Conservation (phyloP, 2,113 vertebrate species). For the Urocynchramus pylzowi region DNA sequence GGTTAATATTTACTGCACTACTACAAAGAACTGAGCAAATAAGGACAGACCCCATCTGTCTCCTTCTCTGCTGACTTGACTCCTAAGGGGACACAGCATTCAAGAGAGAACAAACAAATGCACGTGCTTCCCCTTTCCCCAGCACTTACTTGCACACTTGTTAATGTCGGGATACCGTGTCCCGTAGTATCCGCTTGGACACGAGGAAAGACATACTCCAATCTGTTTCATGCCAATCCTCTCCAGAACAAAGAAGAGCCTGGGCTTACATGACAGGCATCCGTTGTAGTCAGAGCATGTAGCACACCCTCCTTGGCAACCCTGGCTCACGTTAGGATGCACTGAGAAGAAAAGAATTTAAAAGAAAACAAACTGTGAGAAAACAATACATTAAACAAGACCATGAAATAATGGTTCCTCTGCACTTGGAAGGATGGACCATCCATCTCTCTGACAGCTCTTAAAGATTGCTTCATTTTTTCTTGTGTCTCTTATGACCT, state of each 20-base stretch:
- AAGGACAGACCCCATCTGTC: accelerated
- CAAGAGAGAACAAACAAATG: neutral
- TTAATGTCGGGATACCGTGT: conserved; percentile 94
- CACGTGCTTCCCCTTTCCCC: neutral
- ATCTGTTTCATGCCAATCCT: conserved; percentile 97
- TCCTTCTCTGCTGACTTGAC: neutral
- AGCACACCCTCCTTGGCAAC: conserved; percentile 94
- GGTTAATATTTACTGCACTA: neutral
- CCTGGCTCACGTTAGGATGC: conserved; percentile 87
- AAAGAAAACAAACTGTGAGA: neutral
- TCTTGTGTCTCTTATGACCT: neutral
- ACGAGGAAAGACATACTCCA: conserved; percentile 93
- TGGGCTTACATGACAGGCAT: conserved; percentile 95
- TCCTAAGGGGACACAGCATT: neutral
- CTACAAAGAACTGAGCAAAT: neutral
- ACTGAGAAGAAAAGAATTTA: conserved; percentile 70
- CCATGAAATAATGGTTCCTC: neutral
- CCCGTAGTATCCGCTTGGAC: conserved; percentile 93
- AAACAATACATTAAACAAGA: conserved; percentile 1
- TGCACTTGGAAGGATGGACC: neutral
- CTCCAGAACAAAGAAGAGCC: conserved; percentile 96
- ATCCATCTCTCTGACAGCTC: neutral
- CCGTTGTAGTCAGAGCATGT: conserved; percentile 98
- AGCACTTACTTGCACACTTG: conserved; percentile 93
- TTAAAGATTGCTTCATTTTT: neutral